Percentiles rank a stretch among this genome's conserved stretches.
These are phyloP conservation scores for Cryptocheilus praepositus DNA, from an alignment of 2,888 invertebrate species.

Conservation along the genomic window DNA sequence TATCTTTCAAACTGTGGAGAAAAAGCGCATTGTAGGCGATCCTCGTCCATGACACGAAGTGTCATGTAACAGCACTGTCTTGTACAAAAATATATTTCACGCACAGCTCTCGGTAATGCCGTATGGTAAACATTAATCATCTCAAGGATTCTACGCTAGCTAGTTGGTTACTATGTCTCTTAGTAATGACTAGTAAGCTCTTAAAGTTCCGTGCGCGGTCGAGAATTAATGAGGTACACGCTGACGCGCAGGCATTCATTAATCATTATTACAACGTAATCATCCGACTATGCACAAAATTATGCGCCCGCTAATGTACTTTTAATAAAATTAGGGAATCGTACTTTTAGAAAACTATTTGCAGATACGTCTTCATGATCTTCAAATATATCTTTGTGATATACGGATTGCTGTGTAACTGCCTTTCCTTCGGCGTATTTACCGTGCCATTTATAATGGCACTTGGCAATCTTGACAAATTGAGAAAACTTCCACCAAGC, in stretches of 20 bases:
- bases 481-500: no score
- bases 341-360: not conserved
- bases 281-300: constrained; percentile 36
- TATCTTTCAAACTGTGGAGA: not conserved
- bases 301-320: constrained; percentile 21
- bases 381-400: no score
- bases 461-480: no score
- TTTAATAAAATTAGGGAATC: constrained; percentile 36
- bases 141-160: constrained; percentile 41
- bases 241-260: constrained; percentile 46
- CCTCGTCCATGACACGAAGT: no score
- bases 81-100: constrained; percentile 37
- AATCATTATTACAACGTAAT: constrained; percentile 58
- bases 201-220: constrained; percentile 46
- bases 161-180: constrained; percentile 40
- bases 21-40: not conserved
- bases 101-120: constrained; percentile 27
- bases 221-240: constrained; percentile 52
- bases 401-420: no score
- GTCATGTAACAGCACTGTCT: constrained; percentile 7
- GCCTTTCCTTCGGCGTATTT: no score
- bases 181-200: constrained; percentile 46
- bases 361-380: no score
- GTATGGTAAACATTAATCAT: constrained; percentile 46
- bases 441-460: no score